Base-by-base conservation (phyloP, 2,888 invertebrate species). In the Machimus atricapillus region DNA sequence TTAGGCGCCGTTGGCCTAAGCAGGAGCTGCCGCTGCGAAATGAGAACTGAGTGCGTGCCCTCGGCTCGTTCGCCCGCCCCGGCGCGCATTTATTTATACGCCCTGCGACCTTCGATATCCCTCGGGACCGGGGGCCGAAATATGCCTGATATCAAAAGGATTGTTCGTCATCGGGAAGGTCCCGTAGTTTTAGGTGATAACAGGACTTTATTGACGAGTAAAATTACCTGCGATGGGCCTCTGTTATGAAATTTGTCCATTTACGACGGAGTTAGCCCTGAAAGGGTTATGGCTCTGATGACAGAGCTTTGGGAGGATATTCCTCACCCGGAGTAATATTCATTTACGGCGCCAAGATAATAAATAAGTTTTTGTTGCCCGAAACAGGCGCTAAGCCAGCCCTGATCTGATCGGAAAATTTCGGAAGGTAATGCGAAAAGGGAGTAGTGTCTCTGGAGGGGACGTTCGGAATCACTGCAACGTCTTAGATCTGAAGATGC, bases 181-280 rank as follows among this genome's bases (percentile, higher is more conserved):
- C 52, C 19, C 52, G 76, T 86, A 77, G 76, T 86, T 86, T 77
- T 76, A 56, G 56, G 86, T 86, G 77, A 86, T 86, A 86, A 86
- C 86, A 77, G 74, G 86, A 77, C 77, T 86, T 86, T 86, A 86
- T 86, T 86, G 86, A 86, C 86, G 86, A 86, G 77, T 74, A 46
- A 86, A 86, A 86, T 86, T 77, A 86, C 86, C 85, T 85, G 85
- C 85, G 85, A 85, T 43, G 52, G 40, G 66, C 23, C 85, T 85
- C 43, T 66, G 85, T 73, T 85, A 74, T 73, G 85, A 85, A 85
- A 85, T 85, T 85, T 46, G 19, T 85, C 74, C 85, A 74, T 85
- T 85, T 85, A 85, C 43, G 85, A 85, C 31, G 19, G 73, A 74
- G 74, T 85, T 74, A 85, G 74, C 16, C 74, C 74, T 85, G 74